Percentiles rank a stretch among this genome's conserved stretches.
These are phyloP conservation scores for Cydia splendana DNA, from an alignment of 1,140 invertebrate genomes.

Conservation along the genomic window DNA sequence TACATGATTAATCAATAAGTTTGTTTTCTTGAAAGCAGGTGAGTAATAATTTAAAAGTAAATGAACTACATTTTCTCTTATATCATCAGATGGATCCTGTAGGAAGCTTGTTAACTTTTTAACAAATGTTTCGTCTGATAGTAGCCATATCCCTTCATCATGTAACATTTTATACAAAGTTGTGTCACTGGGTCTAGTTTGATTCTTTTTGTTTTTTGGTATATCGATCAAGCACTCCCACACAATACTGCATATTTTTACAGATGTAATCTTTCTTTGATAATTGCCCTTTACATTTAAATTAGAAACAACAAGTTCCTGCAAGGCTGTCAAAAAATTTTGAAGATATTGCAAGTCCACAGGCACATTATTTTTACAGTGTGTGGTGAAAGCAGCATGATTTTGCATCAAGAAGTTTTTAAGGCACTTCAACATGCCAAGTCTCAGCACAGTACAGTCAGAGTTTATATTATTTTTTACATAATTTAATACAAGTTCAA, in stretches of 20 bases:
- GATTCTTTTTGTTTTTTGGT: conserved; percentile 51
- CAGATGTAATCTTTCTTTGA: conserved; percentile 71
- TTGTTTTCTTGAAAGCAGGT: conserved; percentile 43
- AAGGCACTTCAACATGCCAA: conserved; percentile 65
- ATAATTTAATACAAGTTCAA: conserved; percentile 59
- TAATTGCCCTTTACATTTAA: conserved; percentile 67
- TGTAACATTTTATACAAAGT: conserved; percentile 48
- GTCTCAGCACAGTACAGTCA: conserved; percentile 69
- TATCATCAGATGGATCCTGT: conserved; percentile 65
- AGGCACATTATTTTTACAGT: conserved; percentile 39
- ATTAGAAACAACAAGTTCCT: conserved; percentile 57
- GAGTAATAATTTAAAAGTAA: conserved; percentile 56
- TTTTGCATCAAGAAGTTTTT: conserved; percentile 56
- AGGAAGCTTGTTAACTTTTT: conserved; percentile 53
- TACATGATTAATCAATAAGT: conserved; percentile 43
- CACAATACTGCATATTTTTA: conserved; percentile 57
- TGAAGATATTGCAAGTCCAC: conserved; percentile 41
- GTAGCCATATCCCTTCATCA: conserved; percentile 45
- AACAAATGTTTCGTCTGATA: conserved; percentile 48
- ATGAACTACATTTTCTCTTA: conserved; percentile 55
- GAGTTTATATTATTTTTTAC: conserved; percentile 69
- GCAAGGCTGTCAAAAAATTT: conserved; percentile 53
- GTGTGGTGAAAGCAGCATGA: conserved; percentile 49
- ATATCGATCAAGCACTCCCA: conserved; percentile 52
- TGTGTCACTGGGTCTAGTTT: conserved; percentile 39